Evolutionary conservation across 2,888 invertebrate species (phyloP).

Genomic region (Cheilosia vernalis): DNA sequence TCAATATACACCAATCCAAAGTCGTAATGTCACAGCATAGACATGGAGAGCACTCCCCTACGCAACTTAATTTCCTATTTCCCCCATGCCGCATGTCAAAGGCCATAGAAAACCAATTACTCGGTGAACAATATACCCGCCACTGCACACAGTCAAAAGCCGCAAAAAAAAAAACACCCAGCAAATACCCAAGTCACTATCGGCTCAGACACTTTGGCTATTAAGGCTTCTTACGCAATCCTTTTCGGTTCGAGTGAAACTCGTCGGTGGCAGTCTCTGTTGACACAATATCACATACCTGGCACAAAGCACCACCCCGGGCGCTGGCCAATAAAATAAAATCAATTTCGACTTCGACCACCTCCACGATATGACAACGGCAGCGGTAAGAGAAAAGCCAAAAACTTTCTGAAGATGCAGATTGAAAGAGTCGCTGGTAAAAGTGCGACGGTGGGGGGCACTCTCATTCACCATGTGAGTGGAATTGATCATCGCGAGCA

Average conservation of each 20-base stretch:
- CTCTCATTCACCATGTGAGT: conserved; percentile 7
- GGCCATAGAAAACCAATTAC: conserved; percentile 64
- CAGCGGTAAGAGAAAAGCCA: neutral
- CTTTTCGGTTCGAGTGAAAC: conserved; percentile 21
- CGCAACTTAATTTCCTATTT: conserved; percentile 52
- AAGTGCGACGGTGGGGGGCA: conserved; percentile 3
- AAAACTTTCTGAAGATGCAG: conserved; percentile 39
- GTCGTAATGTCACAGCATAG: neutral
- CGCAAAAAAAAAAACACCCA: neutral
- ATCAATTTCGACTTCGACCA: conserved; percentile 1
- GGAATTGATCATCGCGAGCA: conserved; percentile 33
- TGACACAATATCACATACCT: conserved; percentile 20
- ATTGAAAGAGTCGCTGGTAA: conserved; percentile 13
- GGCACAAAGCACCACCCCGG: conserved; percentile 15
- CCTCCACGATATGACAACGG: neutral
- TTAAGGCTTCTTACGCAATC: conserved; percentile 56
- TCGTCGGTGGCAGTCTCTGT: conserved; percentile 32
- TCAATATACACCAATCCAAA: conserved; percentile 1
- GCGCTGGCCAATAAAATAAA: conserved; percentile 25
- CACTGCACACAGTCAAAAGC: neutral
- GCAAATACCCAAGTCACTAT: neutral
- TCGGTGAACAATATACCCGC: conserved; percentile 47
- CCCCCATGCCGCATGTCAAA: conserved; percentile 45
- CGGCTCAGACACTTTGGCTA: conserved; percentile 28
- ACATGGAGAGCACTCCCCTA: conserved; percentile 7